Evolutionary conservation across 64 coral and sea anemone genomes (phyloP).

Genomic region (Montipora cactus): DNA sequence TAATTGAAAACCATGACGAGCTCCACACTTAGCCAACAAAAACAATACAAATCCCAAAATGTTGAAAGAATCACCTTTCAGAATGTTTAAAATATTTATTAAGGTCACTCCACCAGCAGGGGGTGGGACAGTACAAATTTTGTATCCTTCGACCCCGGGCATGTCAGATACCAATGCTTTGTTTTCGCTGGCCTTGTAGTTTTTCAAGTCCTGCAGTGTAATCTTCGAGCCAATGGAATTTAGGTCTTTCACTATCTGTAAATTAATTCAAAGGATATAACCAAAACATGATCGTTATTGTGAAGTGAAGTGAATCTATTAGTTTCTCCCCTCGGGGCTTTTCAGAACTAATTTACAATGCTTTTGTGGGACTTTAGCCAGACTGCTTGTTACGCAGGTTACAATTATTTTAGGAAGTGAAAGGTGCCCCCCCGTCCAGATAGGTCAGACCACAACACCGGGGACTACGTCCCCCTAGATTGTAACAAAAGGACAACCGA

Average conservation of each 20-base stretch:
- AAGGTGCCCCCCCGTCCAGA: too few species aligned
- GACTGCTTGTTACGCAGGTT: too few species aligned
- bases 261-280: background rate
- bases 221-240: constrained; percentile 33
- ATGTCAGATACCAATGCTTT: constrained; percentile 15
- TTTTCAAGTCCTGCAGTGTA: constrained; percentile 25
- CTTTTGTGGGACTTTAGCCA: too few species aligned
- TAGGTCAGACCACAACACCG: too few species aligned
- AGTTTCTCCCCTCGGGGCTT: too few species aligned
- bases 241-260: constrained; percentile 25
- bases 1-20: too few species aligned
- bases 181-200: constrained; percentile 9
- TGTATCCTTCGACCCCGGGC: constrained; percentile 12
- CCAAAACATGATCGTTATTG: too few species aligned
- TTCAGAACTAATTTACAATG: too few species aligned
- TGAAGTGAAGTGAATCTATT: too few species aligned
- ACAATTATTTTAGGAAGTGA: too few species aligned
- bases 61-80: constrained; percentile 23
- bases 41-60: background rate
- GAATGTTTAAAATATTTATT: constrained; percentile 53
- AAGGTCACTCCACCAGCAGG: constrained; percentile 45
- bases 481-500: too few species aligned
- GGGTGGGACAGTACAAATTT: constrained; percentile 48
- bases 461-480: too few species aligned
- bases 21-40: background rate